A percentile compares a stretch with the other conserved stretches of the same genome.
Evolutionary conservation across 92 coral and sea anemone species (phyloP).

Genomic region (Actinostola sp.): DNA sequence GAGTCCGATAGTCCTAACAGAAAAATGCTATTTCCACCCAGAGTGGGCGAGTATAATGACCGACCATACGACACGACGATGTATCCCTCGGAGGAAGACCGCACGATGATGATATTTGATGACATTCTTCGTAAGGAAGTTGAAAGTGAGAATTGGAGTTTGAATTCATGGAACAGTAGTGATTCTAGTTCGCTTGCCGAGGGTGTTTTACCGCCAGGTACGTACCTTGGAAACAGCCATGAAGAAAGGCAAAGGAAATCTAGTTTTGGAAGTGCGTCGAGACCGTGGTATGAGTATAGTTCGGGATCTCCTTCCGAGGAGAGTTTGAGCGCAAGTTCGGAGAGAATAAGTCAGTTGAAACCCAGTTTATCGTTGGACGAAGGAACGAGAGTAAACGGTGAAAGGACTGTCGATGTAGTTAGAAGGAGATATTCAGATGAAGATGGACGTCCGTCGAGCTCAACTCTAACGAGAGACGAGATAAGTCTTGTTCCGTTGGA

Average conservation of each 20-base stretch:
- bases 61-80: conserved; percentile 5
- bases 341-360: conserved; percentile 12
- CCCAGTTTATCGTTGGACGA: conserved; percentile 27
- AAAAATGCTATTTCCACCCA: conserved; percentile 20
- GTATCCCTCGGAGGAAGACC: conserved; percentile 72
- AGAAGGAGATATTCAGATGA: conserved; percentile 14
- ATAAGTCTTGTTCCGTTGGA: conserved; percentile 8
- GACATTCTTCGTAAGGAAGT: conserved; percentile 90
- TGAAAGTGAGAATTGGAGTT: conserved; percentile 94
- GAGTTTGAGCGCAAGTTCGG: conserved; percentile 46
- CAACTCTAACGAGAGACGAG: conserved; percentile 2
- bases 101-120: conserved; percentile 82
- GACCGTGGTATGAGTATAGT: conserved; percentile 75
- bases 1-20: conserved; percentile 30
- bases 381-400: conserved; percentile 1
- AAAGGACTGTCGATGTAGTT: not conserved
- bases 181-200: conserved; percentile 72
- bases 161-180: conserved; percentile 94
- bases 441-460: conserved; percentile 4
- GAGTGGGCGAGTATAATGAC: conserved; percentile 9
- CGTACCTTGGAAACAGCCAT: conserved; percentile 24
- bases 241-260: conserved; percentile 27
- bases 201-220: conserved; percentile 65
- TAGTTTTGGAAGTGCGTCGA: conserved; percentile 20
- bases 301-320: conserved; percentile 80